Conservation (phyloP, 92 coral and sea anemone genomes). For the Phenganax marumi region DNA sequence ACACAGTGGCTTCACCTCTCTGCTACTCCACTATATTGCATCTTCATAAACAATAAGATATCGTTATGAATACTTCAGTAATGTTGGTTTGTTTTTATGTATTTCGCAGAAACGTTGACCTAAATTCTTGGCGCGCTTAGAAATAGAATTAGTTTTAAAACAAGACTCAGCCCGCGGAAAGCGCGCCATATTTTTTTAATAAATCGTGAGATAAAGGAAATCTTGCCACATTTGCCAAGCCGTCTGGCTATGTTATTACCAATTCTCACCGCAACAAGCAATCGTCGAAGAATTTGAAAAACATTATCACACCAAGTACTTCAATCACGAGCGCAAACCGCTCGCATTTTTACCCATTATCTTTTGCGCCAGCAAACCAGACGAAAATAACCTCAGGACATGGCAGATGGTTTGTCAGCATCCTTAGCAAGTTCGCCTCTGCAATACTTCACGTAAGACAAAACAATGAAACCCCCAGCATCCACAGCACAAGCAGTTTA, state of each 20-base stretch:
- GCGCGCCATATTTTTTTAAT: not conserved
- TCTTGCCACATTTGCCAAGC: slow-evolving; percentile 40
- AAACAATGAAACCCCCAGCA: not conserved
- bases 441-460: not conserved
- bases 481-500: not conserved
- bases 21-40: slow-evolving; percentile 7
- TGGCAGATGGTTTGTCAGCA: slow-evolving; percentile 26
- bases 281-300: slow-evolving; percentile 30
- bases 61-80: too few species aligned
- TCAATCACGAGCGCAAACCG: slow-evolving; percentile 24
- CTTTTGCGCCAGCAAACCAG: slow-evolving; percentile 15
- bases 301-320: slow-evolving; percentile 26
- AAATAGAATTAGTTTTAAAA: too few species aligned
- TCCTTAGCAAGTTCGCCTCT: not conserved
- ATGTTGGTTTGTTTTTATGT: too few species aligned
- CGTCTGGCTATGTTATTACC: slow-evolving; percentile 24
- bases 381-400: slow-evolving; percentile 13
- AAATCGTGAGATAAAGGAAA: slow-evolving; percentile 21
- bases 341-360: slow-evolving; percentile 10
- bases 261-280: slow-evolving; percentile 28
- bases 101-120: too few species aligned
- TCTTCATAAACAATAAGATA: too few species aligned
- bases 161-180: too few species aligned
- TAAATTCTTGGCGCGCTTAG: too few species aligned
- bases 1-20: slow-evolving; percentile 24